Evolutionary conservation across 2,797 vertebrate species (phyloP), one percentile per base, ranked within the genome.

Genomic region (Sciaenops ocellatus): DNA sequence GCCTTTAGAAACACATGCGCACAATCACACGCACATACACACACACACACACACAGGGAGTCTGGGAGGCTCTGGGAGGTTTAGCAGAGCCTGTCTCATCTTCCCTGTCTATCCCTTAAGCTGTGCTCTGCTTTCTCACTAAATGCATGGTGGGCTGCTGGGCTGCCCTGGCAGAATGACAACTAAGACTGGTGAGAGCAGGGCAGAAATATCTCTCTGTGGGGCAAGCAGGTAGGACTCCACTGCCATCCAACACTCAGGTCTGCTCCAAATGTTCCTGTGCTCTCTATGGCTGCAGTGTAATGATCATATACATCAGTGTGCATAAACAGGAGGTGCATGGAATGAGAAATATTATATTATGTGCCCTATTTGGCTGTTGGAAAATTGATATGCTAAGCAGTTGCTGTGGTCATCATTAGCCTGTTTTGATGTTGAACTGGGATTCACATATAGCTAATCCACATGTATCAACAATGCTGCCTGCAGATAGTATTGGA

Each of bases 71-170:
- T 86, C 69, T 78, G 78, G 76, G 86, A 87, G 83, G 84, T 89
- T 90, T 87, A 92, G 81, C 78, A 79, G 85, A 88, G 85, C 80
- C 83, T 85, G 85, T 88, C 92, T 93, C 88, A 87, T 93, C 90
- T 87, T 91, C 77, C 79, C 73, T 79, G 77, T 90, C 83, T 84
- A 89, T 92, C 91, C 87, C 87, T 89, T 90, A 87, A 88, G 86
- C 86, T 82, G 75, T 85, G 76, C 76, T 84, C 86, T 76, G 80
- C 86, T 88, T 89, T 90, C 85, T 89, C 83, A 89, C 89, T 90
- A 92, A 90, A 89, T 90, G 87, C 86, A 85, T 79, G 82, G 80
- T 61, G 87, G 82, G 83, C 79, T 83, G 69, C 78, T 68, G 73
- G 81, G 78, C 59, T 72, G 76, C 86, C 77, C 85, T 80, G 80